Conservation (phyloP, 2,797 vertebrate species). For the Melanotaenia trifasciata region DNA sequence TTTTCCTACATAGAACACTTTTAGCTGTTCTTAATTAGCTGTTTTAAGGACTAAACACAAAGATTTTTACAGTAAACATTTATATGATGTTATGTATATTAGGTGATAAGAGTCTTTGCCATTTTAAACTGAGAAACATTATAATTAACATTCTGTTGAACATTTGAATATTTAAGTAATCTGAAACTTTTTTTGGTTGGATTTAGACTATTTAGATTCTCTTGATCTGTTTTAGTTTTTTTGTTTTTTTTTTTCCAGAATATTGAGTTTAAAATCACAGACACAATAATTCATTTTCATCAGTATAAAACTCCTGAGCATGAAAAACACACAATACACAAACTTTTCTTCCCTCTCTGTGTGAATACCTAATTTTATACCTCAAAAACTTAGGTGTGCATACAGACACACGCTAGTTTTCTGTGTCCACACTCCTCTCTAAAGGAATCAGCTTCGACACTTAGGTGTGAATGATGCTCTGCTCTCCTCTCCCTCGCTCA, state of each 20-base stretch:
- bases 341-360: constrained; percentile 25
- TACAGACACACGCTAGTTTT: constrained; percentile 50
- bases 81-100: background rate
- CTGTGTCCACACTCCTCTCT: constrained; percentile 66
- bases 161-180: too few species aligned
- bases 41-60: too few species aligned
- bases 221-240: too few species aligned
- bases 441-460: constrained; percentile 63
- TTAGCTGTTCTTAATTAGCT: too few species aligned
- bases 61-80: too few species aligned
- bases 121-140: background rate
- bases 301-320: background rate
- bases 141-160: too few species aligned
- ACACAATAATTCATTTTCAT: background rate
- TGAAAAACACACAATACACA: constrained; percentile 51
- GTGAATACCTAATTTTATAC: constrained; percentile 46
- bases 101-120: background rate
- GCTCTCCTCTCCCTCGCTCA: constrained; percentile 60
- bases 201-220: too few species aligned
- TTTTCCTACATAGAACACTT: too few species aligned
- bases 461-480: constrained; percentile 78
- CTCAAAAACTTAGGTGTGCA: constrained; percentile 62
- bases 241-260: too few species aligned
- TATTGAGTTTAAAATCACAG: too few species aligned
- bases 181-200: too few species aligned